Percentiles rank a stretch among this genome's conserved stretches.
These are phyloP conservation scores for Isotomurus palustris DNA, from an alignment of 2,888 invertebrate species.

Conservation along the genomic window DNA sequence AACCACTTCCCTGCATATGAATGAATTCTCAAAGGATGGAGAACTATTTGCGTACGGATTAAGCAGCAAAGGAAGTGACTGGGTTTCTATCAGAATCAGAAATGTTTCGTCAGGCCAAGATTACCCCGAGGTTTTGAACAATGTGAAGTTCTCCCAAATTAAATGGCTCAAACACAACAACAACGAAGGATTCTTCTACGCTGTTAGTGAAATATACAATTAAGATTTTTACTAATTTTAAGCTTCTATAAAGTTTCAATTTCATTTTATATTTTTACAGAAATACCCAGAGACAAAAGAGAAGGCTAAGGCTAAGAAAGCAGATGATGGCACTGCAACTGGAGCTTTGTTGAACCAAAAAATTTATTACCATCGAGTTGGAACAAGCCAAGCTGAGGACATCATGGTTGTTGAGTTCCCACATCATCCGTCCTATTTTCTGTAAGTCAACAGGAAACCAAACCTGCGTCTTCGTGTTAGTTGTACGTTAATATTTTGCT, in stretches of 20 bases:
- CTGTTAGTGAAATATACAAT: constrained; percentile 12
- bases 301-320: no score
- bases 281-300: constrained; percentile 65
- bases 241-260: no score
- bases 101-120: constrained; percentile 73
- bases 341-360: constrained; percentile 81
- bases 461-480: no score
- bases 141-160: constrained; percentile 85
- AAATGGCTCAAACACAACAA: constrained; percentile 96
- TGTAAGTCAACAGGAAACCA: no score
- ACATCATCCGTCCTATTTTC: constrained; percentile 79
- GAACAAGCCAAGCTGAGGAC: constrained; percentile 79
- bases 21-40: constrained; percentile 87
- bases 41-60: constrained; percentile 83
- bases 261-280: constrained; percentile 50
- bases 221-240: constrained; percentile 2
- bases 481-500: no score
- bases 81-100: constrained; percentile 83
- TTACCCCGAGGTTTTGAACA: constrained; percentile 77
- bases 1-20: constrained; percentile 70
- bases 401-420: constrained; percentile 82
- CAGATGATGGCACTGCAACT: constrained; percentile 93
- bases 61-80: constrained; percentile 90
- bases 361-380: constrained; percentile 83
- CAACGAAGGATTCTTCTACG: constrained; percentile 87